Evolutionary conservation across 2,888 invertebrate species (phyloP).

Genomic region (Leptinotarsa juncta): DNA sequence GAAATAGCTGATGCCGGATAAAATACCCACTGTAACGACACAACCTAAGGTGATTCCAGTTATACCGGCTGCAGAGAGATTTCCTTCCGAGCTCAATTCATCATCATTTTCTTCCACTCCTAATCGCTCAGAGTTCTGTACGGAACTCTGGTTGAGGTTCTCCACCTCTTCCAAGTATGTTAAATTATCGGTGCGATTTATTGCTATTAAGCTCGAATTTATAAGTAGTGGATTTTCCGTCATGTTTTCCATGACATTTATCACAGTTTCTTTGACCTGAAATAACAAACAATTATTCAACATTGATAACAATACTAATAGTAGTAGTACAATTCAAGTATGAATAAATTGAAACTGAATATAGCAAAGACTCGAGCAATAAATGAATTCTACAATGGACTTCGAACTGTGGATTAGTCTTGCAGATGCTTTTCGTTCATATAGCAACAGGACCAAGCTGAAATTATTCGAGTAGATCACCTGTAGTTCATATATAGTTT

Average conservation of each 20-base stretch:
- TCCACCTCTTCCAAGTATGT: constrained; percentile 54
- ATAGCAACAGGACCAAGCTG: no score
- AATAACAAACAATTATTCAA: constrained; percentile 11
- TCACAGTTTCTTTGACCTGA: constrained; percentile 60
- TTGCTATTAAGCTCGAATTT: constrained; percentile 52
- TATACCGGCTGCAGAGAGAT: constrained; percentile 66
- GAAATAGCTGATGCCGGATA: constrained; percentile 76
- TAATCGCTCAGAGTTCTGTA: constrained; percentile 51
- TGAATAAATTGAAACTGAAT: no score
- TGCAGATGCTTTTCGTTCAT: no score
- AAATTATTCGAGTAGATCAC: no score
- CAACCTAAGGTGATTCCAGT: constrained; percentile 79
- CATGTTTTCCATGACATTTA: constrained; percentile 57
- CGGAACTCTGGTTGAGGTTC: constrained; percentile 52
- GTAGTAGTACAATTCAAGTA: no score
- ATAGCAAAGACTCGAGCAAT: no score
- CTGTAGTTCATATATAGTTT: no score
- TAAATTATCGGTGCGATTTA: constrained; percentile 56
- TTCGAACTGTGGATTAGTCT: no score
- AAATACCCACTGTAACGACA: constrained; percentile 73
- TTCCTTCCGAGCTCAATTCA: constrained; percentile 47
- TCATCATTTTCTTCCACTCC: constrained; percentile 46
- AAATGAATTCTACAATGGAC: no score
- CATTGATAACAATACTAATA: background rate
- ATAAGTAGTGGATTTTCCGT: constrained; percentile 53